Percentiles rank a stretch among this genome's conserved stretches.
phyloP scores from a whole-genome alignment of 2,113 vertebrate species.

The Paracyprichromis sp. region DNA sequence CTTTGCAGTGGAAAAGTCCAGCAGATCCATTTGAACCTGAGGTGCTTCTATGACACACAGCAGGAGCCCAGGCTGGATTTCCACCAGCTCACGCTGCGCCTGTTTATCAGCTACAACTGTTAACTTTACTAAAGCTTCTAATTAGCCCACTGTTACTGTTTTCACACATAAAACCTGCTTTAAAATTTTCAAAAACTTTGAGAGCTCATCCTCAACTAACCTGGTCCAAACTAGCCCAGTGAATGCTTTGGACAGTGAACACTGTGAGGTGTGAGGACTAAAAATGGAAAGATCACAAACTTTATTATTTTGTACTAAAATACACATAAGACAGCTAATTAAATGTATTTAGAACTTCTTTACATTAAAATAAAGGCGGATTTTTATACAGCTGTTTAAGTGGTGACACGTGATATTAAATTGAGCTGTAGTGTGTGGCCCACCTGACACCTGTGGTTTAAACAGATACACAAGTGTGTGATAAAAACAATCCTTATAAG shows the following conservation, averaged over 20 bases:
- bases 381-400: neutral
- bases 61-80: neutral
- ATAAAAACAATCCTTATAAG: neutral
- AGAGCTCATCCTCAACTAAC: neutral
- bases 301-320: neutral
- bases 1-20: neutral
- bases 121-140: neutral
- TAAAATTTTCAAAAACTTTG: neutral
- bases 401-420: neutral
- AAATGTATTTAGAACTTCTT: neutral
- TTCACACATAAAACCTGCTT: neutral
- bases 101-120: neutral
- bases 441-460: fast-evolving
- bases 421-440: neutral
- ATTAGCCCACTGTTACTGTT: neutral
- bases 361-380: fast-evolving
- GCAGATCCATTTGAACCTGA: neutral
- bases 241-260: neutral
- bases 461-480: fast-evolving
- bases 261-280: neutral
- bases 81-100: neutral
- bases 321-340: neutral
- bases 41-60: neutral
- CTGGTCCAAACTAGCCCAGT: fast-evolving
- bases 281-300: neutral